Conservation (phyloP, 2,888 invertebrate species). For the Arrhopalites spinosus region DNA sequence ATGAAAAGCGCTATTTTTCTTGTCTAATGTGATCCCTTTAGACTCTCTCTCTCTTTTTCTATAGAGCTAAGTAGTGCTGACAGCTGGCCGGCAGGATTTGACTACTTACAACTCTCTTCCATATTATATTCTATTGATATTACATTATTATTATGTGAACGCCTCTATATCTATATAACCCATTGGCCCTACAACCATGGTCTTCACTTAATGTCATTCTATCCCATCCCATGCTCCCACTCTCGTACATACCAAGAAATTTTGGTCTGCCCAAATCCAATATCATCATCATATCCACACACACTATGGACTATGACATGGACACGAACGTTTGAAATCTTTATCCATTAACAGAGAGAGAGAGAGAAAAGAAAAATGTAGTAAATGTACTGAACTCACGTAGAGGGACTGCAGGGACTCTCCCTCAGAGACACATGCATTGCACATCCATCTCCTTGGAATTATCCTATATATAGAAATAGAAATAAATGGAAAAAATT, state of each 20-base stretch:
- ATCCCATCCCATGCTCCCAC: too few species aligned
- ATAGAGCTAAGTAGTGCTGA: conserved; percentile 53
- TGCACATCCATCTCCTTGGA: background rate
- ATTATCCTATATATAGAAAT: background rate
- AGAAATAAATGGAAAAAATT: background rate
- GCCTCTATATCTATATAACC: background rate
- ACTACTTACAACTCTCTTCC: conserved; percentile 10
- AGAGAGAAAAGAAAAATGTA: too few species aligned
- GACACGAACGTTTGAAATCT: conserved; percentile 39
- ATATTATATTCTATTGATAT: conserved; percentile 1
- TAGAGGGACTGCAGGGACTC: conserved; percentile 12
- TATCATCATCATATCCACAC: conserved; percentile 5
- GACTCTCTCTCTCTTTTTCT: conserved; percentile 30
- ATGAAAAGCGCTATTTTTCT: conserved; percentile 51
- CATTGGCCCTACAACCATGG: background rate
- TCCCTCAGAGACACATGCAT: background rate
- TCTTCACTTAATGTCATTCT: background rate
- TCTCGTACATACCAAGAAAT: background rate
- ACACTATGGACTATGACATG: background rate
- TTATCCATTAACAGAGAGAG: conserved; percentile 35
- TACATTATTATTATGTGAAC: background rate
- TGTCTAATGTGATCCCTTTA: conserved; percentile 52
- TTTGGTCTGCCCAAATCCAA: background rate
- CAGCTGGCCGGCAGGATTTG: conserved; percentile 53
- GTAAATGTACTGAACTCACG: conserved; percentile 14